Evolutionary conservation across 2,797 vertebrate species (phyloP), one percentile per base, ranked within the genome.

Genomic region (Aphelocoma californica): DNA sequence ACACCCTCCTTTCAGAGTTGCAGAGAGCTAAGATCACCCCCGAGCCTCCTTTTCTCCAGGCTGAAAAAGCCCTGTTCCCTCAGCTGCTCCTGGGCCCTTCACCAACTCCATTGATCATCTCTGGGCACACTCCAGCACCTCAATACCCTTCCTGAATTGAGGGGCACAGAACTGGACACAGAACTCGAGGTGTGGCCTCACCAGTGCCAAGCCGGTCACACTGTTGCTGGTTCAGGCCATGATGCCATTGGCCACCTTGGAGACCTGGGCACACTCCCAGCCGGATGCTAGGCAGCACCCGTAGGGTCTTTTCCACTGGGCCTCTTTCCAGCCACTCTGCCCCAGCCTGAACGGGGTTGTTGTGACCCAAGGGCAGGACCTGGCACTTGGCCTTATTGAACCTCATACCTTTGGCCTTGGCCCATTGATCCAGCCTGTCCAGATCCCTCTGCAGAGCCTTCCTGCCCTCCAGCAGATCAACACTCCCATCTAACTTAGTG

Each of bases 271-370:
- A 54, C 31, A 9, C 1, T 34, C 26, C 31, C 7, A 61, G 29
- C 6, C 0, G 0, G 7, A 32, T 45, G 12, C 31, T 53, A 11
- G 18, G 14, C 56, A 29, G 10, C 24, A 54, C 9, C 9, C 1
- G 0, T 16, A 45, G 40, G n/a, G 21, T 24, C n/a, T 61, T 40
- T 53, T 47, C 48, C 5, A 14, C 24, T 8, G 6, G 28, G 38
- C 24, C 2, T 5, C 23, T 47, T 69, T 47, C 20, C 73, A 31
- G 29, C 20, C 20, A 21, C 34, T 19, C 47, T 54, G 10, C 20
- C 38, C 54, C 54, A 77, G 56, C 56, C 23, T 36, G 56, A 24
- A 38, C 0, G 2, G 36, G 26, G 12, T 28, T 14, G 36, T 51
- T 23, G 28, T 28, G 18, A 51, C 45, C 23, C 32, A 23, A 16